Base-by-base conservation (phyloP, 2,888 invertebrate genomes). In the Lepidochitona cinerea region DNA sequence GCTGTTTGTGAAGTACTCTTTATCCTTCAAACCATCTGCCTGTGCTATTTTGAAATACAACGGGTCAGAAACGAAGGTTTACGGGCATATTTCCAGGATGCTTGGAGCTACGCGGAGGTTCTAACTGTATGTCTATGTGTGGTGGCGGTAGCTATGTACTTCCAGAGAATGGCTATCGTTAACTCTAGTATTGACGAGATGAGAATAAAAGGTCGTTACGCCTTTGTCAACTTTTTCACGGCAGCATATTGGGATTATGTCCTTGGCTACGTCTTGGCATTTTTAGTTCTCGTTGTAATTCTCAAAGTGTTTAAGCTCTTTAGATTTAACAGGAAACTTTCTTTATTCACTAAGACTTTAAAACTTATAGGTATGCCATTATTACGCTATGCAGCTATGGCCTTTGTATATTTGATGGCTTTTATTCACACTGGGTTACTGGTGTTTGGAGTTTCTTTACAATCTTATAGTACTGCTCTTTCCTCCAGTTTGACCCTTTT, bases 291-390 rank as follows among this genome's bases (percentile, higher is more conserved):
- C 0, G 9, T 85, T 1, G 74, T 82, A 3, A 82, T 81, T 14
- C 37, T 85, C n/a, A 84, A 84, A 73, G 72, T 80, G 32, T 75
- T 82, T 49, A 84, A 84, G 66, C 70, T 83, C 33, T 71, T 84
- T 2, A 73, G 77, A 52, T 85, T 83, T 67, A 84, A 83, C 74
- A 77, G 72, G 37, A 78, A 78, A 68, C 79, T 81, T 52, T 75
- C 75, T 33, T 69, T 83, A 41, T 36, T 85, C 6, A 64, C 77
- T 4, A 75, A 78, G n/a, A 79, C 81, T 5, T 35, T 85, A 1
- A 37, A 68, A 4, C 35, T 68, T 35, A 72, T 76, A 4, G 77
- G 73, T 37, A 59, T 71, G 7, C 68, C 65, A 29, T 53, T 85
- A 4, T 6, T 71, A 7, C 81, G 75, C 49, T 81, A 81, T 68